These are phyloP conservation scores for Camponotus vicinus DNA, from an alignment of 1,140 invertebrate genomes.

Conservation along the genomic window DNA sequence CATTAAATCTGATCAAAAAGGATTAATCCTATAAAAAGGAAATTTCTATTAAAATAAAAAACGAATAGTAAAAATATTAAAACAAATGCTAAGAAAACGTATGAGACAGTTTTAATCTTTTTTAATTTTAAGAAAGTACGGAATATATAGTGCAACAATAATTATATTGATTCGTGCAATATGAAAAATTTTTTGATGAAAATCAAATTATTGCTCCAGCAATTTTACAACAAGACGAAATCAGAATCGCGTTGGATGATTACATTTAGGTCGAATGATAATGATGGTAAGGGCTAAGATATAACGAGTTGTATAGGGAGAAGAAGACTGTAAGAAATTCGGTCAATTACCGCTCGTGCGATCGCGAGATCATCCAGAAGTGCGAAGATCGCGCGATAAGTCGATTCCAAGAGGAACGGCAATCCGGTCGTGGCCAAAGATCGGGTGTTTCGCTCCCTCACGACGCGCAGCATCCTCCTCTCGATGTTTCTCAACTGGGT, in stretches of 20 bases:
- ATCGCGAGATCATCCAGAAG: slow-evolving; percentile 76
- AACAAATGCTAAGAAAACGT: too few relatives aligned
- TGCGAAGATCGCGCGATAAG: slow-evolving; percentile 72
- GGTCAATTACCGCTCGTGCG: slow-evolving; percentile 76
- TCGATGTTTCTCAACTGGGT: slow-evolving; percentile 81
- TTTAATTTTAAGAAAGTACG: too few relatives aligned
- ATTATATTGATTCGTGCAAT: too few relatives aligned
- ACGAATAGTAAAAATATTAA: too few relatives aligned
- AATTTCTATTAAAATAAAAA: too few relatives aligned
- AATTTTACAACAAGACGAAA: neutral
- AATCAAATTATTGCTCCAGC: neutral
- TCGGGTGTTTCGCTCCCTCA: slow-evolving; percentile 77
- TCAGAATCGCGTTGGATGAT: neutral
- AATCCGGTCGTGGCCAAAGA: slow-evolving; percentile 76
- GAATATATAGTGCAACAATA: too few relatives aligned
- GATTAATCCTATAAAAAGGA: too few relatives aligned
- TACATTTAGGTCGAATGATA: neutral
- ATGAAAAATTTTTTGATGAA: neutral
- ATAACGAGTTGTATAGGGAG: neutral
- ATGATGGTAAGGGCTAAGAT: slow-evolving; percentile 6
- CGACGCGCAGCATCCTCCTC: slow-evolving; percentile 77
- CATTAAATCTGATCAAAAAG: too few relatives aligned
- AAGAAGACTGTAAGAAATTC: neutral
- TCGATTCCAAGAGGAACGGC: slow-evolving; percentile 77
- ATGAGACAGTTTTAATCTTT: too few relatives aligned